Evolutionary conservation across 2,113 vertebrate genomes (phyloP).

Genomic region (Stegostoma tigrinum): DNA sequence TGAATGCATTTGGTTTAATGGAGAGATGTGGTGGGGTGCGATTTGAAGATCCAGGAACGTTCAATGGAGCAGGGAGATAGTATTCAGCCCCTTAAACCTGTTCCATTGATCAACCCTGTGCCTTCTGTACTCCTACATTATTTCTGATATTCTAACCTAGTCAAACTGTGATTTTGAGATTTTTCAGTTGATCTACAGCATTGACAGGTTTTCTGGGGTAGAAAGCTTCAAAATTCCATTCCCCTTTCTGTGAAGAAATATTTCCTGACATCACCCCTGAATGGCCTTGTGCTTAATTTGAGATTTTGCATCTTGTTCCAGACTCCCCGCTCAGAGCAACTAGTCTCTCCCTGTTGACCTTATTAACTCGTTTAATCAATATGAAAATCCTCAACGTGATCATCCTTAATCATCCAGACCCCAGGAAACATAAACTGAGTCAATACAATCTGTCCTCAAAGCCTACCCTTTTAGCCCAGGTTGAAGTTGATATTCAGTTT

Average conservation of each 20-base stretch:
- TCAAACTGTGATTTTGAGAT: not conserved
- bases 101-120: too few species aligned
- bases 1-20: not conserved
- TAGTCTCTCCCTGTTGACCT: too few species aligned
- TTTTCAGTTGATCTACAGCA: not conserved
- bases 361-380: too few species aligned
- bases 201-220: not conserved
- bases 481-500: not conserved
- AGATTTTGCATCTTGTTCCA: not conserved
- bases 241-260: not conserved
- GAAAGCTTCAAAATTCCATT: not conserved
- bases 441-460: not conserved
- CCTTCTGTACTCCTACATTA: too few species aligned
- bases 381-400: too few species aligned
- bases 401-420: not conserved
- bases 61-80: not conserved
- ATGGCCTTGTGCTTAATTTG: not conserved
- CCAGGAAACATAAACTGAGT: not conserved
- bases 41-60: not conserved
- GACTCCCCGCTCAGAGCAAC: too few species aligned
- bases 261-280: not conserved
- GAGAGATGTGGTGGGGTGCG: too few species aligned
- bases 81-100: not conserved
- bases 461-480: not conserved
- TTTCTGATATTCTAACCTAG: too few species aligned